phyloP scores from a whole-genome alignment of 2,113 vertebrate genomes.

The Clarias magur region DNA sequence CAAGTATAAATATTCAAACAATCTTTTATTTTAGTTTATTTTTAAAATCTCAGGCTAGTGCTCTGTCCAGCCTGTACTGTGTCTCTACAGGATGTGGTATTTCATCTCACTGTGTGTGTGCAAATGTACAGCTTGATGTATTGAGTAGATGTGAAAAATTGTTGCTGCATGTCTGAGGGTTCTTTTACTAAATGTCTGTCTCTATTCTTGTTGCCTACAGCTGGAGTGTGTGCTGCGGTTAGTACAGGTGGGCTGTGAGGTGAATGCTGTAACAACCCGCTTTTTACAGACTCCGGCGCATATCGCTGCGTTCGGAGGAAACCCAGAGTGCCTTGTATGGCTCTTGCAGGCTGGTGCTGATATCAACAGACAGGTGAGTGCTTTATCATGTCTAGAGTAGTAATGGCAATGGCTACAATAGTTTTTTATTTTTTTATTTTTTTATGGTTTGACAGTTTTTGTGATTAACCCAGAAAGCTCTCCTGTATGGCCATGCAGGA shows the following conservation, averaged over 20 bases:
- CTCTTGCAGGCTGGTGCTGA: slow-evolving; percentile 90
- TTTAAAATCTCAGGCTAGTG: background rate
- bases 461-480: background rate
- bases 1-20: background rate
- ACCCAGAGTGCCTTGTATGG: slow-evolving; percentile 91
- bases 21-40: background rate
- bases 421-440: background rate
- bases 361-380: slow-evolving; percentile 88
- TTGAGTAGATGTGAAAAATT: background rate
- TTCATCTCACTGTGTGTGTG: background rate
- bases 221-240: slow-evolving; percentile 89
- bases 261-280: slow-evolving; percentile 84
- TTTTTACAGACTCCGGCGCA: slow-evolving; percentile 93
- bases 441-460: background rate
- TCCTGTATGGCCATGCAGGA: background rate
- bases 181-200: background rate
- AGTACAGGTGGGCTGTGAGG: slow-evolving; percentile 87
- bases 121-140: background rate
- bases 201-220: slow-evolving; percentile 62
- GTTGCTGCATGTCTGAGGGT: background rate
- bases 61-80: background rate
- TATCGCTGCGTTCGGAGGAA: slow-evolving; percentile 92
- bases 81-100: background rate
- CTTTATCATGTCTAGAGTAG: background rate
- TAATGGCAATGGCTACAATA: background rate